A percentile compares a stretch with the other conserved stretches of the same genome.
Evolutionary conservation across 2,113 vertebrate genomes (phyloP).

Genomic region (Indicator maculatus): DNA sequence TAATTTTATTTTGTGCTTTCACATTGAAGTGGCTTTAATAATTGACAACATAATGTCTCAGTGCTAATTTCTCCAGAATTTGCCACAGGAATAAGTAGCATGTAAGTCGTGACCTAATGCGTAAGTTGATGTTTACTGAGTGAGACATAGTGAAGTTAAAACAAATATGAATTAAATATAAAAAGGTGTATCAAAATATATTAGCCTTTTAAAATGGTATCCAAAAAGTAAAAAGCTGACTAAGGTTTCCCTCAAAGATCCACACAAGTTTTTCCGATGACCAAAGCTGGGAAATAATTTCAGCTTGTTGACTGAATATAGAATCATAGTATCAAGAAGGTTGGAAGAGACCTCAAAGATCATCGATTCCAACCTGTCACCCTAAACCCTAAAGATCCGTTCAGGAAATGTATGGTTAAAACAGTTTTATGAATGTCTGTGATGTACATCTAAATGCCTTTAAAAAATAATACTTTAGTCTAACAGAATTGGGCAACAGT

Average conservation of each 20-base stretch:
- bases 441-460: not conserved
- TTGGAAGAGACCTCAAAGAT: too few species aligned
- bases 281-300: not conserved
- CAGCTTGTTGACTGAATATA: not conserved
- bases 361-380: too few species aligned
- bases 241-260: too few species aligned
- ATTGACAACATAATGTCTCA: accelerated
- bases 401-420: not conserved
- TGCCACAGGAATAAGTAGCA: accelerated
- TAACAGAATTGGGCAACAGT: not conserved
- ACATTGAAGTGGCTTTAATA: accelerated
- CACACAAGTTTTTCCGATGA: not conserved
- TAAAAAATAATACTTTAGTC: not conserved
- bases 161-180: not conserved
- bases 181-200: too few species aligned
- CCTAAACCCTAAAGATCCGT: not conserved
- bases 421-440: not conserved
- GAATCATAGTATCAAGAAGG: too few species aligned
- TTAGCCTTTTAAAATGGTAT: not conserved
- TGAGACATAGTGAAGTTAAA: not conserved
- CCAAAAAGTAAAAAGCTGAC: not conserved
- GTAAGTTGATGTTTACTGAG: accelerated
- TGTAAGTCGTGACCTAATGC: not conserved
- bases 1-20: accelerated
- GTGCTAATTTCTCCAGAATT: not conserved